Conservation (phyloP, 2,888 invertebrate species). For the Phasia obesa region DNA sequence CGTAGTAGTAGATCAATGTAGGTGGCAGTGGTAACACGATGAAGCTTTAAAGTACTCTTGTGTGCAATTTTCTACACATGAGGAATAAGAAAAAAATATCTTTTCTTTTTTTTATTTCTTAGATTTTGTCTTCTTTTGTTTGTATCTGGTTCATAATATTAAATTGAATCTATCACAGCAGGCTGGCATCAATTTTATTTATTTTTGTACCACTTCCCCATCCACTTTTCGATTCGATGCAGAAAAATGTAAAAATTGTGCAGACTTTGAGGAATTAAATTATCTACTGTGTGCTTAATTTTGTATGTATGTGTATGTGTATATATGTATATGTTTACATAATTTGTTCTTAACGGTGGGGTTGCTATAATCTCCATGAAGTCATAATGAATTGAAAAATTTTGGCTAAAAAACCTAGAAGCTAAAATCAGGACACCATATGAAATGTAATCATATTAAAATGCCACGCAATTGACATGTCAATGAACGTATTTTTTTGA, state of each 20-base stretch:
- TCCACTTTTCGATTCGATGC: background rate
- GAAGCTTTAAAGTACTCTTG: slow-evolving; percentile 32
- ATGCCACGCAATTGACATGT: slow-evolving; percentile 70
- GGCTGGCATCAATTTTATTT: slow-evolving; percentile 70
- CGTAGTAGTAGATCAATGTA: slow-evolving; percentile 33
- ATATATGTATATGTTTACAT: background rate
- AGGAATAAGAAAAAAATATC: slow-evolving; percentile 21
- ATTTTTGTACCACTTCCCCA: slow-evolving; percentile 35
- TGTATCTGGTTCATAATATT: slow-evolving; percentile 61
- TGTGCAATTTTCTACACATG: slow-evolving; percentile 59
- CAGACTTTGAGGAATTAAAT: slow-evolving; percentile 69
- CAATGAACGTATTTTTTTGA: slow-evolving; percentile 67
- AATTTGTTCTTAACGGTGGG: background rate
- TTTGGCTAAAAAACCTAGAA: slow-evolving; percentile 59
- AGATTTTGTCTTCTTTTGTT: slow-evolving; percentile 42
- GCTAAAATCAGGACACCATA: slow-evolving; percentile 69
- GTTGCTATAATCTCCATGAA: slow-evolving; percentile 43
- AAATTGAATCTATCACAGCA: slow-evolving; percentile 70
- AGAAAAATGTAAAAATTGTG: slow-evolving; percentile 55
- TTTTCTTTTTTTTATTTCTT: slow-evolving; percentile 16
- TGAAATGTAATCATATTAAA: slow-evolving; percentile 71
- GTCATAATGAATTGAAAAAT: slow-evolving; percentile 34
- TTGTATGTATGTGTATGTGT: too few species aligned
- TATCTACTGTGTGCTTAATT: slow-evolving; percentile 27
- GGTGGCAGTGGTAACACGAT: background rate